A percentile compares a stretch with the other conserved stretches of the same genome.
phyloP scores from a whole-genome alignment of 2,113 vertebrate species.

The Misgurnus mizolepis region DNA sequence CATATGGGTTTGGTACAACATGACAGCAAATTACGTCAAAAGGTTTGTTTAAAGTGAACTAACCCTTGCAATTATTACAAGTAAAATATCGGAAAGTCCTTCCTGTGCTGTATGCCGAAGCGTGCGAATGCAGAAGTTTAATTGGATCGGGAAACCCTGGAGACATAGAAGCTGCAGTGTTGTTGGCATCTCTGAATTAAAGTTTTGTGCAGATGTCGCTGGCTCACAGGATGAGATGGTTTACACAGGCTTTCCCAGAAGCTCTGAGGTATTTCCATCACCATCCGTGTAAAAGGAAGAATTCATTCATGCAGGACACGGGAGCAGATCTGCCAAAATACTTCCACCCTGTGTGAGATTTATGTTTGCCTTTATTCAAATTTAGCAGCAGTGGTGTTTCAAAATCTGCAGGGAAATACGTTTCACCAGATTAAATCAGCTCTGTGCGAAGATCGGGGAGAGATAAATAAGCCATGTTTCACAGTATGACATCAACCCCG shows the following conservation, averaged over 20 bases:
- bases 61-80: not conserved
- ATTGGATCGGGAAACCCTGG: not conserved
- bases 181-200: not conserved
- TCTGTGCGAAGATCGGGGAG: not conserved
- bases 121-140: not conserved
- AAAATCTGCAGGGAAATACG: not conserved
- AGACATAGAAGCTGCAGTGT: not conserved
- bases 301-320: constrained; percentile 33
- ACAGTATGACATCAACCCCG: constrained; percentile 20
- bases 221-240: not conserved
- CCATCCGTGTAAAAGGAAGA: constrained; percentile 3
- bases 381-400: not conserved
- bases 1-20: no score
- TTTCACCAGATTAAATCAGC: not conserved
- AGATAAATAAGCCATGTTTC: constrained; percentile 3
- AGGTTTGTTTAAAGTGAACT: no score
- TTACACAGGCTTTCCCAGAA: constrained; percentile 10
- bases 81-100: not conserved
- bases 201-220: not conserved
- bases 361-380: not conserved
- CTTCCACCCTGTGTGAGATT: constrained; percentile 22
- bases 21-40: no score
- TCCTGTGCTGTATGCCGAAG: not conserved
- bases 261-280: not conserved
- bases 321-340: constrained; percentile 23